Conservation (phyloP, 2,888 invertebrate species). For the Anodontia alba region DNA sequence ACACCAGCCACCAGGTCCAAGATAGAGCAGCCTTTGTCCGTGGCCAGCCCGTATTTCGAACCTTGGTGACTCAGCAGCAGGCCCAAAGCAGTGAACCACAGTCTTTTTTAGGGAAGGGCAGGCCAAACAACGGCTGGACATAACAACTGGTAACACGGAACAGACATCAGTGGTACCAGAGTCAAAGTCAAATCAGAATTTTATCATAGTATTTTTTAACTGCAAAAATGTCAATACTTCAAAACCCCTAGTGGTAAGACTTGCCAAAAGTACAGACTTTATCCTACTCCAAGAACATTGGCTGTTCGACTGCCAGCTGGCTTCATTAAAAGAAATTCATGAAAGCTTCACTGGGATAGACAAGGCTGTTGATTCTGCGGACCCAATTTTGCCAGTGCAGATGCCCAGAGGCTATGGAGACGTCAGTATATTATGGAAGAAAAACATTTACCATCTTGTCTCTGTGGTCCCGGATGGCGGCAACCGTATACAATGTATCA, state of each 20-base stretch:
- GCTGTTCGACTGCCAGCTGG: conserved; percentile 12
- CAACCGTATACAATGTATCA: conserved; percentile 22
- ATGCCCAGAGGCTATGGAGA: conserved; percentile 24
- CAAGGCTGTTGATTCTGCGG: conserved; percentile 15
- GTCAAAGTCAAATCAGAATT: neutral
- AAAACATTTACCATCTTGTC: conserved; percentile 22
- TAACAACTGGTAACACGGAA: neutral
- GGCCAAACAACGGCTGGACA: neutral
- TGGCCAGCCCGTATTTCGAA: neutral
- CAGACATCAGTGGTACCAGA: neutral
- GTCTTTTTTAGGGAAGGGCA: neutral
- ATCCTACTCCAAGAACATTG: conserved; percentile 30
- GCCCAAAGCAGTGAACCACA: neutral
- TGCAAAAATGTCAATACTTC: conserved; percentile 28
- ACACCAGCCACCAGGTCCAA: neutral
- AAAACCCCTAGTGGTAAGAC: neutral
- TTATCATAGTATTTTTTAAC: conserved; percentile 1
- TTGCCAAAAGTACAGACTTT: conserved; percentile 10
- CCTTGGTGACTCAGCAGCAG: neutral
- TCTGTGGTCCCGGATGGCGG: neutral
- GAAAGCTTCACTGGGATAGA: neutral
- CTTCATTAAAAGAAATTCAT: neutral
- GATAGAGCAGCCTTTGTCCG: neutral
- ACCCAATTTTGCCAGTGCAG: conserved; percentile 20
- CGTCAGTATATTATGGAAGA: conserved; percentile 28